These are phyloP conservation scores for Andrena bicolor DNA, from an alignment of 2,888 invertebrate species.

Conservation along the genomic window DNA sequence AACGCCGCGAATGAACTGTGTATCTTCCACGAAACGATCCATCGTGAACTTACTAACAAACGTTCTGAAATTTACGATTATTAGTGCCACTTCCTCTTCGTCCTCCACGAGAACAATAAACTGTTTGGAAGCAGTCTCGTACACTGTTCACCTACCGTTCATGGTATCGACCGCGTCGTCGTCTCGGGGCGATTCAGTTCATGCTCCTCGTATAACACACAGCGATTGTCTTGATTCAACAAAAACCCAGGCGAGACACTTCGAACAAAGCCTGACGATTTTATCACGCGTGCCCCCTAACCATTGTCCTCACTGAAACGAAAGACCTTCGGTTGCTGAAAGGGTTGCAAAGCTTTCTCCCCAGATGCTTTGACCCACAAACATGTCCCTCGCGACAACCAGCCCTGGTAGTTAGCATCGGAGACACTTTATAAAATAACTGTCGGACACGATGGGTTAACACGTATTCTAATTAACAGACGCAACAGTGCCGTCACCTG, in stretches of 20 bases:
- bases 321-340: background rate
- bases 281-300: background rate
- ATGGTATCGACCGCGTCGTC: constrained; percentile 54
- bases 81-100: too few relatives aligned
- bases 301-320: background rate
- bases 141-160: constrained; percentile 32
- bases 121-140: background rate
- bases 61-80: background rate
- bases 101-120: background rate
- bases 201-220: constrained; percentile 18
- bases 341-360: background rate
- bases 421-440: too few relatives aligned
- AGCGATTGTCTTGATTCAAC: background rate
- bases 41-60: background rate
- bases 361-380: background rate
- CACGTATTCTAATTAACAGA: constrained; percentile 39
- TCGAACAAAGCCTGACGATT: background rate
- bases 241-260: background rate
- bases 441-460: background rate
- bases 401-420: background rate
- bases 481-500: constrained; percentile 40
- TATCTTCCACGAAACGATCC: background rate
- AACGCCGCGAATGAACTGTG: background rate
- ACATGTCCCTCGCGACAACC: too few relatives aligned
- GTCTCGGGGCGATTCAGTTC: constrained; percentile 3